Evolutionary conservation across 2,888 invertebrate species (phyloP), one percentile per base, ranked within the genome.

Genomic region (Labia minor): DNA sequence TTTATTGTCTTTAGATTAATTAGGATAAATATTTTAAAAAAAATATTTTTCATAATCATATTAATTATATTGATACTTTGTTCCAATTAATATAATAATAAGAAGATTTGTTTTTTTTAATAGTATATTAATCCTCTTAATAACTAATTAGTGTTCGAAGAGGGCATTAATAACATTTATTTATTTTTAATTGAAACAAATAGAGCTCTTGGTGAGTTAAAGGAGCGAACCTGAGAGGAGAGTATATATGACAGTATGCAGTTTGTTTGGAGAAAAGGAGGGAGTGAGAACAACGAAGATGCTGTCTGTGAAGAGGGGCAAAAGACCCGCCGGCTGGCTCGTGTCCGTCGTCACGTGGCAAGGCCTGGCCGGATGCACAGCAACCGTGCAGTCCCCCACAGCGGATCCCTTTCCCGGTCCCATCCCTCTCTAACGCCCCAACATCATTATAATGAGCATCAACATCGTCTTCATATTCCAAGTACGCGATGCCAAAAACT

Each of bases 271-370:
- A 8, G 8, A 26, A 3, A 26, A 26, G 4, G 26, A 26, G 8
- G 49, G 14, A 10, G 14, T n/a, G 33, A 11, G 33, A 33, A 33
- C 33, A 33, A 33, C 33, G 33, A 33, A 11, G 33, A 33, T 6
- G 3, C 2, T 49, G 49, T 14, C n/a, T n/a, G n/a, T 49, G 49
- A 49, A 16, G 49, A 49, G 49, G 6, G 6, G 6, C n/a, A 49
- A 4, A 49, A 49, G 49, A 10, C 2, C 49, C 49, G 14, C 49
- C 49, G 49, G 49, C n/a, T 49, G 49, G 49, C 49, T 49, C 49
- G 49, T 49, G 49, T 49, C 49, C 49, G 49, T 49, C 49, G 49
- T 49, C 49, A 49, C 14, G 49, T 49, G 49, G 16, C n/a, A 49
- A 49, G 49, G 16, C 14, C 49, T 49, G 49, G 49, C 49, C 49